A percentile compares a stretch with the other conserved stretches of the same genome.
These are phyloP conservation scores for Pteruthius melanotis DNA, from an alignment of 2,113 vertebrate species.

Conservation along the genomic window DNA sequence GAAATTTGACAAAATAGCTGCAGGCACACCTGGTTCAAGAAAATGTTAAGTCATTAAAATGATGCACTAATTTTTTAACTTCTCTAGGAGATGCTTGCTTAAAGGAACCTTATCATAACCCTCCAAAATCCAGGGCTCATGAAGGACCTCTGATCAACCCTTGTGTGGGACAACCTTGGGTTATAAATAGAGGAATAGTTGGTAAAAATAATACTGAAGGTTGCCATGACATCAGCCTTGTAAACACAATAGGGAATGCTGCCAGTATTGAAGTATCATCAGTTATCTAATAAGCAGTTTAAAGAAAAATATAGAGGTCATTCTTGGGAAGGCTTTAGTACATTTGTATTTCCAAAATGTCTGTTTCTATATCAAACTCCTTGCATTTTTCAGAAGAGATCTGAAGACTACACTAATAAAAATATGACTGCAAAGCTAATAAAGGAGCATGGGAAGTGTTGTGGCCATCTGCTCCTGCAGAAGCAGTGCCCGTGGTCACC, in stretches of 20 bases:
- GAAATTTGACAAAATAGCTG: neutral
- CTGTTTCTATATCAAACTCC: neutral
- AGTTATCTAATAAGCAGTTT: neutral
- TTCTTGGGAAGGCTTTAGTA: neutral
- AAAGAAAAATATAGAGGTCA: neutral
- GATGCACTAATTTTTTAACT: neutral
- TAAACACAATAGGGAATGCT: neutral
- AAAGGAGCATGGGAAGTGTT: neutral
- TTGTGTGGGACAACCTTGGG: neutral
- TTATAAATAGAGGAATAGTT: neutral
- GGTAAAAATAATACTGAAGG: neutral
- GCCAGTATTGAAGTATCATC: neutral
- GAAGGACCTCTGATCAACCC: neutral
- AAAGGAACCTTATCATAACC: neutral
- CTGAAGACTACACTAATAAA: neutral
- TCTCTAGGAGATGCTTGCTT: neutral
- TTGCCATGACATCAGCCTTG: neutral
- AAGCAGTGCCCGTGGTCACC: neutral
- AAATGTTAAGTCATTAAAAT: neutral
- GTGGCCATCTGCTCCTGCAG: neutral
- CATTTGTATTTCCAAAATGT: neutral
- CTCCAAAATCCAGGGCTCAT: neutral
- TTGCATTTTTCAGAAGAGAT: neutral
- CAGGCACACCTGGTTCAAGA: neutral
- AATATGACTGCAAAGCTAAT: neutral